Evolutionary conservation across 92 coral and sea anemone species (phyloP), one percentile per base, ranked within the genome.

Genomic region (Paragorgia papillata): DNA sequence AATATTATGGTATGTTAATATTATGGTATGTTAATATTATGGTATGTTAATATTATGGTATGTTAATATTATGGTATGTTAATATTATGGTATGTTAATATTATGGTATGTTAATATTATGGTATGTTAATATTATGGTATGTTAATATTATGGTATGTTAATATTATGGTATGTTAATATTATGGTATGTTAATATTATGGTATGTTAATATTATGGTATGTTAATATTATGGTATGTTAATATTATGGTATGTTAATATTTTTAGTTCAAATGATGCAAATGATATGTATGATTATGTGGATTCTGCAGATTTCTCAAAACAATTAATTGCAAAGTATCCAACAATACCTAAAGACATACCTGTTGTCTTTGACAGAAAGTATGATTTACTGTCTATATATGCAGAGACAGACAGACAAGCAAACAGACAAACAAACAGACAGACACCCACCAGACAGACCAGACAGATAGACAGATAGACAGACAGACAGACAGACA

Each of bases 241-340:
- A 0, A 1, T 20, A 25, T 60, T 18, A 26, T 25, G 2, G 19
- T 30, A 60, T 8, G n/a, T 2, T 13, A 12, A 20, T 7, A 9
- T 32, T 3, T 21, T 48, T 51, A 35, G 25, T n/a, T n/a, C n/a
- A n/a, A n/a, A n/a, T 49, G 49, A 60, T 22, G 8, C 58, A 17
- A 17, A 22, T 17, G 58, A 51, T 15, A 40, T 43, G 6, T 69
- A 69, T 32, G 76, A 69, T 12, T 69, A 69, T 56, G 76, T 51
- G 44, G 76, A 69, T 33, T 27, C 76, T 0, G 9, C 10, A 1
- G 13, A 8, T 0, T 3, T 69, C 2, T 37, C 40, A 25, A 24
- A 8, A n/a, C 32, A n/a, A n/a, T n/a, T n/a, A n/a, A n/a, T n/a
- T n/a, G n/a, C 61, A 15, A 69, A 54, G 9, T 69, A 20, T 49